Evolutionary conservation across 2,113 vertebrate genomes (phyloP).

Genomic region (Antigone vipio): DNA sequence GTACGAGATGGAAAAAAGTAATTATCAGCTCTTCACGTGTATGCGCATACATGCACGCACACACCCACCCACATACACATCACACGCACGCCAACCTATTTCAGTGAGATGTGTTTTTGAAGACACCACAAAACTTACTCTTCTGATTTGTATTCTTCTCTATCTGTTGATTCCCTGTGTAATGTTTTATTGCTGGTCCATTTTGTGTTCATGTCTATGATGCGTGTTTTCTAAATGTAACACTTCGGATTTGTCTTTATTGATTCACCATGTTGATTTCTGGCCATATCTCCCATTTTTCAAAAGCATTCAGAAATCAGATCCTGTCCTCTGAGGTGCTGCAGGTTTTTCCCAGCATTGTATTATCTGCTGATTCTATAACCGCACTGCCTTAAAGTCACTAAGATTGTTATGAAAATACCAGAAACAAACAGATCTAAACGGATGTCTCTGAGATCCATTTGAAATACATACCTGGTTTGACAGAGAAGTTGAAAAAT

Average conservation of each 20-base stretch:
- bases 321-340: not conserved
- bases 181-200: not conserved
- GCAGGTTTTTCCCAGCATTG: not conserved
- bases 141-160: not conserved
- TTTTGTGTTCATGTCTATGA: not conserved
- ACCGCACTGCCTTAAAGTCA: not conserved
- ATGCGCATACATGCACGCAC: fast-evolving
- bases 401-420: not conserved
- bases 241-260: not conserved
- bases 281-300: not conserved
- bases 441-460: not conserved
- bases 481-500: not conserved
- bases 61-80: not conserved
- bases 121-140: not conserved
- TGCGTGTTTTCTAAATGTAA: not conserved
- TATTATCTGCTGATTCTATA: not conserved
- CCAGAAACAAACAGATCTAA: not conserved
- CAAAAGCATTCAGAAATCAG: not conserved
- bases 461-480: not conserved
- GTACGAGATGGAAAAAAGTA: not conserved
- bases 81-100: not conserved
- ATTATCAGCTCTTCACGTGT: not conserved
- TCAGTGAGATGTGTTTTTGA: not conserved
- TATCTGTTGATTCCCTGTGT: not conserved
- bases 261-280: not conserved